Evolutionary conservation across 64 coral and sea anemone genomes (phyloP).

Genomic region (Montipora cactus): DNA sequence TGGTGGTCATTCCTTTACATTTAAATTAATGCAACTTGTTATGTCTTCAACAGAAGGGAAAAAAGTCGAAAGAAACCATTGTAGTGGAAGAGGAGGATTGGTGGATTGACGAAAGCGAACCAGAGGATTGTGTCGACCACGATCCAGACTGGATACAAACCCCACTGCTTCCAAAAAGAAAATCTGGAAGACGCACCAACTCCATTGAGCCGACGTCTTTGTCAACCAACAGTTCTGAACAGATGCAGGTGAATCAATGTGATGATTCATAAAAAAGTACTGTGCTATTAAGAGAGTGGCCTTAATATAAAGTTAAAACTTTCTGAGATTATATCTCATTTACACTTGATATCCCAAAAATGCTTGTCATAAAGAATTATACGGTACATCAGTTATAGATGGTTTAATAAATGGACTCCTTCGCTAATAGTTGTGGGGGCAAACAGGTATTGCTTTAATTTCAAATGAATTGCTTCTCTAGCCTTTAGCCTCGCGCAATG

Average conservation of each 20-base stretch:
- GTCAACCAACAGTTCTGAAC: not conserved
- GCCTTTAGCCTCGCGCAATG: too few relatives aligned
- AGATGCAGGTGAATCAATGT: not conserved
- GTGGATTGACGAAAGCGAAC: not conserved
- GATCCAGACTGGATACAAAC: conserved; percentile 44
- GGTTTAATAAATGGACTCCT: too few relatives aligned
- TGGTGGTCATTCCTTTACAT: not conserved
- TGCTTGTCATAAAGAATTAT: too few relatives aligned
- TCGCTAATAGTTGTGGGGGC: too few relatives aligned
- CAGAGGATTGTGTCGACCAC: not conserved
- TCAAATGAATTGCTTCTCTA: too few relatives aligned
- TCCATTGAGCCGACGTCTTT: not conserved
- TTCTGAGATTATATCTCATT: too few relatives aligned
- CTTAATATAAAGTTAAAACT: too few relatives aligned
- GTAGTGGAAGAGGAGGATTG: not conserved
- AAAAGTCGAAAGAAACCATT: not conserved
- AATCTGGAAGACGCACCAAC: not conserved
- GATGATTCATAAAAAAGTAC: not conserved
- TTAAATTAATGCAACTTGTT: too few relatives aligned
- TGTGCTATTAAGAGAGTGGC: not conserved
- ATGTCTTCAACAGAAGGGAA: not conserved
- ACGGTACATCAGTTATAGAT: too few relatives aligned
- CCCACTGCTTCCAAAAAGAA: not conserved
- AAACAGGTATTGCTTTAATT: too few relatives aligned
- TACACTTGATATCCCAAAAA: too few relatives aligned